Conservation (phyloP, 2,113 vertebrate genomes). For the Lanius collurio region DNA sequence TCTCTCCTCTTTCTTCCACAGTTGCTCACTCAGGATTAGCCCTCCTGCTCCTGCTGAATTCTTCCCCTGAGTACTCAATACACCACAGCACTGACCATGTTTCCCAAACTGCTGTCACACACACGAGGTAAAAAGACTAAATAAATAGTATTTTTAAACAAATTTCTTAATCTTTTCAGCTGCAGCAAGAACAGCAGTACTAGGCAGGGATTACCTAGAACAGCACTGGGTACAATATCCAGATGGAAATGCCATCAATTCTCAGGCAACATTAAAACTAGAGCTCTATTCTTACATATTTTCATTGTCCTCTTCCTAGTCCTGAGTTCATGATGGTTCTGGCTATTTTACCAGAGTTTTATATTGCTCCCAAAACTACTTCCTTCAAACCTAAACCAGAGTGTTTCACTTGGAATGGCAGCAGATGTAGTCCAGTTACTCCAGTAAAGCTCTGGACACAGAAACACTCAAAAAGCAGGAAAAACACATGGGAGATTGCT, state of each 20-base stretch:
- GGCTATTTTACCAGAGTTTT: background rate
- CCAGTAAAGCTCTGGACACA: slow-evolving; percentile 17
- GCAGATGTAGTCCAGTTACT: slow-evolving; percentile 23
- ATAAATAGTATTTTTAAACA: background rate
- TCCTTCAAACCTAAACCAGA: background rate
- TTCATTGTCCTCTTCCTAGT: background rate
- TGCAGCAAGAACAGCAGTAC: background rate
- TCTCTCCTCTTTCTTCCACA: background rate
- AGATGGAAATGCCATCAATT: slow-evolving; percentile 30
- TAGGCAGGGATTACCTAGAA: background rate
- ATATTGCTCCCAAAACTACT: background rate
- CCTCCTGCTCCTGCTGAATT: background rate
- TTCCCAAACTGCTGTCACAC: background rate
- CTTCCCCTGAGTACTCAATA: background rate
- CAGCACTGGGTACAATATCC: background rate
- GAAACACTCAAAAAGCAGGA: slow-evolving; percentile 17
- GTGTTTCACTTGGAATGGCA: slow-evolving; percentile 52
- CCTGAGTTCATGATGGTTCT: background rate
- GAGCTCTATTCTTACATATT: slow-evolving; percentile 16
- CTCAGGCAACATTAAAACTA: background rate
- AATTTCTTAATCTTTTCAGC: background rate
- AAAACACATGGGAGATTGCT: slow-evolving; percentile 29
- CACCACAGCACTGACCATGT: background rate
- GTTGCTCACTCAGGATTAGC: background rate
- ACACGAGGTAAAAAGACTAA: background rate